Evolutionary conservation across 2,113 vertebrate genomes (phyloP), one percentile per base, ranked within the genome.

Genomic region (Eleginops maclovinus): DNA sequence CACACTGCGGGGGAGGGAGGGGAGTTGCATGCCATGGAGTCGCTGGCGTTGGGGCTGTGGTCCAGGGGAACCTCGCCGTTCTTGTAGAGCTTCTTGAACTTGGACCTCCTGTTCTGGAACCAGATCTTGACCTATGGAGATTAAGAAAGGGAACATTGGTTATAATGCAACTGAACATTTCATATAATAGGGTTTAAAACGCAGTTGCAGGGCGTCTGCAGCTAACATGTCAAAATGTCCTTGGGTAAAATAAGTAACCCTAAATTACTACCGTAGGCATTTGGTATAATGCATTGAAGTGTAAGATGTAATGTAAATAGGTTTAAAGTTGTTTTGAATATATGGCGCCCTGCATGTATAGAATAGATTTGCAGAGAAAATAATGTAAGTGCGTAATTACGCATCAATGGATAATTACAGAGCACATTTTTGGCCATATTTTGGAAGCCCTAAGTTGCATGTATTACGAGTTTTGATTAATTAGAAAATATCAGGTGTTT

Each of bases 61-160:
- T 99, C 98, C 87, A 98, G 90, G 0, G 97, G 97, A 13, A 98
- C 96, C 85, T 99, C 98, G 31, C 98, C 98, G 12, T 98, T 99
- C 91, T 99, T 99, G 94, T 99, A 99, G 47, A 99, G 94, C 87
- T 99, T 99, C 96, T 99, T 99, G 94, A 99, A 99, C 90, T 99
- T 99, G 92, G 98, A 99, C 40, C 98, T 94, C 44, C 98, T 94
- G 94, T 99, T 99, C 94, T 99, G 98, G 93, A 99, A 99, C 97
- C 98, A 99, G 85, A 99, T 99, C 91, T 99, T 99, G 47, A 99
- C 98, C 98, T 99, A 89, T n/a, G 26, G 15, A 16, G 2, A 60
- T 64, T 16, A 46, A 13, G 1, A 59, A 12, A 0, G 31, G 1
- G 14, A 17, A 43, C 14, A 50, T 84, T 74, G 71, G 64, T 28